Evolutionary conservation across 2,113 vertebrate species (phyloP), one percentile per base, ranked within the genome.

Genomic region (Nothocercus nigrocapillus): DNA sequence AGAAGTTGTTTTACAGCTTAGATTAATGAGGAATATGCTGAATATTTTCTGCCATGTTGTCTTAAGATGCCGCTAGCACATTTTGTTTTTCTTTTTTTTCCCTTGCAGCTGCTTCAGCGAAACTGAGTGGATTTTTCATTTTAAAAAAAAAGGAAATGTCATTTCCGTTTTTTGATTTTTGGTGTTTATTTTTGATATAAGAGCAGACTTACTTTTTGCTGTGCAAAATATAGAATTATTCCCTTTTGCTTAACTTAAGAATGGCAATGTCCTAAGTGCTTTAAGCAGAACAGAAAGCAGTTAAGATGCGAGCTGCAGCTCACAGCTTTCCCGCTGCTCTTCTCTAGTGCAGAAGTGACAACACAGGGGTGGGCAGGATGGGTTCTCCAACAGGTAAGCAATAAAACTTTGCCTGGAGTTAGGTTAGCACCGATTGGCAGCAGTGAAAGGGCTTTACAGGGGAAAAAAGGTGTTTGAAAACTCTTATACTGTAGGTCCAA

Each of bases 281-380:
- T 45, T 0, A 1, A 59, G 82, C 49, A 5, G 58, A 32, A 36
- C 5, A 6, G 45, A 25, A 34, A 27, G 12, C 32, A 24, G n/a
- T 53, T 11, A 53, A 28, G 47, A 20, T 24, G 42, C 24, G 3
- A 36, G 4, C 17, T 20, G 63, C 27, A 47, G 45, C 18, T 11
- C 61, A 2, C 78, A 18, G 62, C 3, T 2, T 59, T 54, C 64
- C 25, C 15, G 8, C 68, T 54, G 53, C 77, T n/a, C 28, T 21
- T 27, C 51, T 49, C 58, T 22, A 1, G 11, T 7, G 3, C 45
- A 14, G 15, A 38, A 1, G 2, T 34, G 53, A 12, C 25, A 45
- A 7, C 38, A 36, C 7, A 34, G 45, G 7, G 18, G 8, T 32
- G 56, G 21, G 44, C 44, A 66, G 70, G 49, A 3, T 17, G 42